Conservation (phyloP, 2,888 invertebrate genomes). For the Plebejus argus region DNA sequence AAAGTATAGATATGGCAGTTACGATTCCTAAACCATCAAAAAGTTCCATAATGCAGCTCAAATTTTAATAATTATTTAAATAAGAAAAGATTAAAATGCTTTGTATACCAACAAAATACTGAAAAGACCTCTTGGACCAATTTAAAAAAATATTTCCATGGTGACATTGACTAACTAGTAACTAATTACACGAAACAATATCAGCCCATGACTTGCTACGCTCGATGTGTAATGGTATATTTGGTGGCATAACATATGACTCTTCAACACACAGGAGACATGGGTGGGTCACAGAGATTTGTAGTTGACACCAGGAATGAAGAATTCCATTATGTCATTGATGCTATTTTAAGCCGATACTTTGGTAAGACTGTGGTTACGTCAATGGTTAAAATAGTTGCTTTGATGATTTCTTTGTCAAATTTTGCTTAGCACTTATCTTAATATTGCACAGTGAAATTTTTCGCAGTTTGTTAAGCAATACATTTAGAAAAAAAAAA, state of each 20-base stretch:
- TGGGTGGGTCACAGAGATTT: constrained; percentile 74
- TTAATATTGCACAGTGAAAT: not conserved
- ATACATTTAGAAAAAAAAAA: not conserved
- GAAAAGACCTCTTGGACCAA: not conserved
- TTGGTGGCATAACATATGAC: constrained; percentile 65
- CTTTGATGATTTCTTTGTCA: not conserved
- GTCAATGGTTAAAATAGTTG: not conserved
- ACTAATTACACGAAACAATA: constrained; percentile 42
- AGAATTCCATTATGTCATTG: constrained; percentile 56
- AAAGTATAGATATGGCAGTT: too few relatives aligned
- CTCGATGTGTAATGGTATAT: constrained; percentile 52
- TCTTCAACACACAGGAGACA: constrained; percentile 69
- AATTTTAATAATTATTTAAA: too few relatives aligned
- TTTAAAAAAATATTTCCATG: not conserved
- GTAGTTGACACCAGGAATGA: constrained; percentile 69
- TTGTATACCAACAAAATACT: not conserved
- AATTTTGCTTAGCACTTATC: not conserved
- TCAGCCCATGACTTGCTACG: constrained; percentile 44
- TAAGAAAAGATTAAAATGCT: not conserved
- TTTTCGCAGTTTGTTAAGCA: too few relatives aligned
- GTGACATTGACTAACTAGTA: constrained; percentile 1
- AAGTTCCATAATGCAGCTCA: too few relatives aligned
- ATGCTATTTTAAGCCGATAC: constrained; percentile 37
- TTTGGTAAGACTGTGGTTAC: not conserved
- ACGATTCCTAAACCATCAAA: too few relatives aligned